Evolutionary conservation across 2,888 invertebrate species (phyloP), one percentile per base, ranked within the genome.

Genomic region (Carpatolechia fugitivella): DNA sequence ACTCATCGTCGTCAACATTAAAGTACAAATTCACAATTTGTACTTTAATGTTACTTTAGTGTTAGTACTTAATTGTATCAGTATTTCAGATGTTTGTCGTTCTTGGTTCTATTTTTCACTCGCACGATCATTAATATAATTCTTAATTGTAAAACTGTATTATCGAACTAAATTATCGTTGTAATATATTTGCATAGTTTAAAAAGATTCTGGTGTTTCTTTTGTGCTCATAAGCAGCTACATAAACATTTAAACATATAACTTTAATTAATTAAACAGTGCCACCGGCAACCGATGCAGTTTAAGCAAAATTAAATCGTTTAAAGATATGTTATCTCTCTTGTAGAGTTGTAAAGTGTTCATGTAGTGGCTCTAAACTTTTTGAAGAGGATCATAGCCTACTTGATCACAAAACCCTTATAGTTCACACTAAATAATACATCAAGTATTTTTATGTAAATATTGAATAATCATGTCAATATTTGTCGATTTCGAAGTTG

Each of bases 141-240:
- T 70, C 68, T 64, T 67, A 71, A 64, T 70, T 66, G 66, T 68
- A 68, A 68, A 61, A 62, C 35, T 81, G 78, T 81, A n/a, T n/a
- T n/a, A n/a, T n/a, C n/a, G n/a, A n/a, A n/a, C n/a, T n/a, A 82
- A 82, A 82, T 82, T 82, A 74, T 82, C 70, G 63, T 76, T 82
- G 79, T 83, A 83, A 82, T 85, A 83, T 83, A 85, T 81, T 78
- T 69, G 70, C 70, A 74, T 80, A 82, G 69, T 76, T 75, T 72
- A 74, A 75, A 72, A 46, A n/a, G n/a, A 20, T 24, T 3, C 46
- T 11, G 53, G 47, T 60, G 63, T 69, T 67, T 71, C 59, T 66
- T 70, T 70, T 65, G 44, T 57, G 50, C 11, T 51, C 38, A 54
- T 36, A 50, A n/a, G n/a, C 20, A 1, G 18, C 11, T 44, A 44